These are phyloP conservation scores for Mimachlamys varia DNA, from an alignment of 2,888 invertebrate genomes.

Conservation along the genomic window DNA sequence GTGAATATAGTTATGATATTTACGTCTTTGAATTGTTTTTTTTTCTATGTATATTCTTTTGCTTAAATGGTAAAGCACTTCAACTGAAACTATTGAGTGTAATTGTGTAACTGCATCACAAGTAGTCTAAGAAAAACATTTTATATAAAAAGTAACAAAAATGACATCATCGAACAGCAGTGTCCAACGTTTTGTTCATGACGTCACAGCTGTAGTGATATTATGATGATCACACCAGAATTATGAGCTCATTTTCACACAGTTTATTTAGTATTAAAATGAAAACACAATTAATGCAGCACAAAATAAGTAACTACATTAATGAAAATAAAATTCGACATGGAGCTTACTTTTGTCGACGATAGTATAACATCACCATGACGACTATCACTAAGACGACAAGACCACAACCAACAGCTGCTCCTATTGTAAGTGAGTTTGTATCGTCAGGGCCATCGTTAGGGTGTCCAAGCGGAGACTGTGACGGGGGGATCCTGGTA, in stretches of 20 bases:
- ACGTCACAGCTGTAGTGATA: too few relatives aligned
- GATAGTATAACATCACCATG: not conserved
- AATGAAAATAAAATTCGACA: not conserved
- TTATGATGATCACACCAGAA: too few relatives aligned
- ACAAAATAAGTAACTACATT: not conserved
- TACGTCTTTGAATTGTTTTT: too few relatives aligned
- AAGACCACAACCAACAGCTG: not conserved
- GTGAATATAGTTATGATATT: too few relatives aligned
- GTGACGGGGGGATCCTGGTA: not conserved
- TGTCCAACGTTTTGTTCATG: not conserved
- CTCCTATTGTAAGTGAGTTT: not conserved
- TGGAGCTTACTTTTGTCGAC: not conserved
- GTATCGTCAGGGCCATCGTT: not conserved
- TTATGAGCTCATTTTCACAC: too few relatives aligned
- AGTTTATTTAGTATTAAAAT: too few relatives aligned
- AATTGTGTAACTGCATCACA: too few relatives aligned
- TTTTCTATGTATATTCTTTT: too few relatives aligned
- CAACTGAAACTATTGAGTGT: too few relatives aligned
- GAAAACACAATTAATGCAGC: too few relatives aligned
- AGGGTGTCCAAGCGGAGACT: not conserved
- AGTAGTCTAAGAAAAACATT: too few relatives aligned
- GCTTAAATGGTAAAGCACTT: too few relatives aligned
- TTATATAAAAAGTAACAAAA: not conserved
- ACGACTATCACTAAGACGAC: not conserved
- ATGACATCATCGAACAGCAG: not conserved